Base-by-base conservation (phyloP, 2,888 invertebrate genomes). In the Iselma pallidipennis region DNA sequence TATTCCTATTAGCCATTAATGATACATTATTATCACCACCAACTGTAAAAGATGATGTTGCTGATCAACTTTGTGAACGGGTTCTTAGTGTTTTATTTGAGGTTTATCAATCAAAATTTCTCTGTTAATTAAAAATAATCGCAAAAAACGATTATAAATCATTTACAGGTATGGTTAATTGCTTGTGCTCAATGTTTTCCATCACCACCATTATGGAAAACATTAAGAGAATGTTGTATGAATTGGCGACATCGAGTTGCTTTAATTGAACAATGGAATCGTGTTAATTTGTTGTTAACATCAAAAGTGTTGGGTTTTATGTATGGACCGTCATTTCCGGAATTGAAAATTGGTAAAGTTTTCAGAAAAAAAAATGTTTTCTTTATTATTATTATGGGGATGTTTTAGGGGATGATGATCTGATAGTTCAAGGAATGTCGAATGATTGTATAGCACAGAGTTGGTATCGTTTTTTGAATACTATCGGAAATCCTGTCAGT, bases 201-300 rank as follows among this genome's bases (percentile, higher is more conserved):
- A 0, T 91, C 96, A 3, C 98, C 98, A 5, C 93, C 96, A 1
- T 83, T 97, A 68, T 98, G 97, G 97, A 95, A 96, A 80, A 97
- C 97, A 0, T 84, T 98, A 66, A 88, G 94, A 72, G 95, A 96
- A 82, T 93, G 95, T 75, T 96, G 96, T 81, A 87, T 91, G 74
- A 90, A 92, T 75, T 98, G 98, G 97, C 87, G 98, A 10, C 98
- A 98, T 84, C 90, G 97, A 63, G 88, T 94, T 63, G 94, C 96
- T 31, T 86, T 98, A 6, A 89, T 97, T 25, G 93, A 94, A 79
- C 97, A 98, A 77, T 97, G 97, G 97, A 93, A 95, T 82, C 88
- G 95, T 66, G 94, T 96, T 29, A 96, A 95, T 80, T 85, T 96
- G 52, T 92, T 93, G 1, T 85, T 98, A 61, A 96, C 96, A 0